Evolutionary conservation across 2,797 vertebrate genomes (phyloP).

Genomic region (Percopsis omiscomaycus): DNA sequence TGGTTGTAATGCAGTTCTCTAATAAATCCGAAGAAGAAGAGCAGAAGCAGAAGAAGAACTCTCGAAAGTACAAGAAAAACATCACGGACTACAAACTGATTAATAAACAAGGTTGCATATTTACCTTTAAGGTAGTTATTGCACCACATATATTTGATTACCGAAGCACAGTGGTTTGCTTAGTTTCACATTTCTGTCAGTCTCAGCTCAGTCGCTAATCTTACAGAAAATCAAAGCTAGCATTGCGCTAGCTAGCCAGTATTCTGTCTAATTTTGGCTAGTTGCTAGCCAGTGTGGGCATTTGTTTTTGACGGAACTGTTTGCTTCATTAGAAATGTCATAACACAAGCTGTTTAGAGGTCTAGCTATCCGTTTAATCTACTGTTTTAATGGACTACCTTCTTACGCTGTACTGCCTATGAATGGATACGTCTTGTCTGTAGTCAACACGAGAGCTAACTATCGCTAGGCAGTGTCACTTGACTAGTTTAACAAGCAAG

Average conservation of each 20-base stretch:
- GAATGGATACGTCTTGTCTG: conserved; percentile 33
- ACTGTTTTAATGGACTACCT: conserved; percentile 37
- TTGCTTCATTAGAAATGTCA: conserved; percentile 19
- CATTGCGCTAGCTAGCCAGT: conserved; percentile 12
- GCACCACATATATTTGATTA: conserved; percentile 31
- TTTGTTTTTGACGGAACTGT: background rate
- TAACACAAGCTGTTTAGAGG: conserved; percentile 20
- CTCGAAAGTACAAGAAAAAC: conserved; percentile 8
- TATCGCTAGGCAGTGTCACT: background rate
- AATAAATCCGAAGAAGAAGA: conserved; percentile 17
- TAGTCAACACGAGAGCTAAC: background rate
- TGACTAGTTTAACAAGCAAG: background rate
- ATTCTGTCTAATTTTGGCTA: conserved; percentile 34
- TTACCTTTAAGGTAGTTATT: conserved; percentile 52
- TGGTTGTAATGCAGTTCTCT: background rate
- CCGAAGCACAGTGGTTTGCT: conserved; percentile 1
- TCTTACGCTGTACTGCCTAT: conserved; percentile 32
- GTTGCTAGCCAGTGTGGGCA: conserved; percentile 14
- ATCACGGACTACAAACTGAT: conserved; percentile 50
- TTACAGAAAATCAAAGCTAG: conserved; percentile 43
- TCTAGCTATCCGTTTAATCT: conserved; percentile 51
- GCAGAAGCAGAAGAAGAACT: conserved; percentile 49
- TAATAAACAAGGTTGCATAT: conserved; percentile 66
- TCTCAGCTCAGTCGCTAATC: conserved; percentile 18
- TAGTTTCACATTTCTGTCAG: background rate